Evolutionary conservation across 2,113 vertebrate species (phyloP), one percentile per base, ranked within the genome.

Genomic region (Caretta caretta): DNA sequence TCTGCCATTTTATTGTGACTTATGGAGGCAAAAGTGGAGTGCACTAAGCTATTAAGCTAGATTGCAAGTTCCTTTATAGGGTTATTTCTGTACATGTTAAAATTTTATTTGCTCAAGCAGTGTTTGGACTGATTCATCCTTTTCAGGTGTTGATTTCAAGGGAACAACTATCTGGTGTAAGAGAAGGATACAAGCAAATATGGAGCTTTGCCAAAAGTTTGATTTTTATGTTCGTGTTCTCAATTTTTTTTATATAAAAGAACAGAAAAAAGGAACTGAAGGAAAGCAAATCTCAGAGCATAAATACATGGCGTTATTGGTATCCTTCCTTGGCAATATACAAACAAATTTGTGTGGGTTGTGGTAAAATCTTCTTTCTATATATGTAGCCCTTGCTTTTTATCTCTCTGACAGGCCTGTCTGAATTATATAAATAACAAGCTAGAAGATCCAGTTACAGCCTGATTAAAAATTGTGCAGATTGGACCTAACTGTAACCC

Each of bases 81-180:
- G 27, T 56, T 49, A 10, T 87, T 97, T 92, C 90, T 92, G 91
- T 80, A 57, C 57, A 80, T 84, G 93, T 90, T 86, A 96, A 87
- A n/a, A 10, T 93, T 96, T 85, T 93, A 85, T 83, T 94, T 95
- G 87, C 80, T 97, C 35, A 86, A 59, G 83, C 88, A 35, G 35
- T 59, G 35, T 90, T 98, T 87, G 49, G 29, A 81, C 42, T 87
- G 79, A 82, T 87, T 88, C 19, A 59, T 88, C 76, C 86, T 92
- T 50, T 95, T 96, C 53, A 88, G 24, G 83, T 65, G 79, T 14
- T 85, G 86, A 65, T 92, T 95, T 96, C 72, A 89, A 86, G 54
- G 46, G 81, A 49, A 76, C 46, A 1, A 31, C 42, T 16, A 22
- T 65, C 87, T 95, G 7, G 57, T 48, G 38, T 91, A 83, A 92